These are phyloP conservation scores for Stomatorhinus ivindoensis DNA, from an alignment of 2,113 vertebrate species.

Conservation along the genomic window DNA sequence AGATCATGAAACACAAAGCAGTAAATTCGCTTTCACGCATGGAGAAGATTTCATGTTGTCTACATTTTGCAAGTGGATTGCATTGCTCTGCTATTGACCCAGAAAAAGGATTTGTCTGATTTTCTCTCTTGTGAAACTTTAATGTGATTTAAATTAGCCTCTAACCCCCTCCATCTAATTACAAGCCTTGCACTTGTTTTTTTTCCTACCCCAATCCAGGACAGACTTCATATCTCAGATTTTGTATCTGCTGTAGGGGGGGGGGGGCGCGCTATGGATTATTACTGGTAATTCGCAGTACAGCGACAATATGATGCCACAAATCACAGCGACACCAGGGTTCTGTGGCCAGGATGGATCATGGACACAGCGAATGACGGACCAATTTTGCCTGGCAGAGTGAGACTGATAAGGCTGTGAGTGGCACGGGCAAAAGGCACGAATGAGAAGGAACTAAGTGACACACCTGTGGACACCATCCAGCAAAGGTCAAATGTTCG, in stretches of 20 bases:
- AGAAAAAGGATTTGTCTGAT: background rate
- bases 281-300: conserved; percentile 30
- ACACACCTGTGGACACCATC: background rate
- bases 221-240: conserved; percentile 29
- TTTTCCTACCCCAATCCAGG: conserved; percentile 31
- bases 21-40: background rate
- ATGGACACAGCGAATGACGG: background rate
- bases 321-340: conserved; percentile 21
- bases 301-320: conserved; percentile 15
- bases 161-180: conserved; percentile 38
- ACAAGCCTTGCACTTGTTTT: conserved; percentile 26
- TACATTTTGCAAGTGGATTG: background rate
- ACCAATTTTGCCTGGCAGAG: background rate
- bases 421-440: background rate
- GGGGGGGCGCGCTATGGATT: background rate
- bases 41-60: background rate
- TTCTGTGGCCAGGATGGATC: conserved; percentile 17
- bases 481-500: background rate
- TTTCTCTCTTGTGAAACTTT: conserved; percentile 22
- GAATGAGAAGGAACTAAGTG: background rate
- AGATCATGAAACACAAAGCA: background rate
- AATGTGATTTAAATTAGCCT: conserved; percentile 40
- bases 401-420: background rate
- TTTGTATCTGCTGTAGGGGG: conserved; percentile 25
- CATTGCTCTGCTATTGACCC: background rate